These are phyloP conservation scores for Bactericera cockerelli DNA, from an alignment of 1,140 invertebrate genomes.

Conservation along the genomic window DNA sequence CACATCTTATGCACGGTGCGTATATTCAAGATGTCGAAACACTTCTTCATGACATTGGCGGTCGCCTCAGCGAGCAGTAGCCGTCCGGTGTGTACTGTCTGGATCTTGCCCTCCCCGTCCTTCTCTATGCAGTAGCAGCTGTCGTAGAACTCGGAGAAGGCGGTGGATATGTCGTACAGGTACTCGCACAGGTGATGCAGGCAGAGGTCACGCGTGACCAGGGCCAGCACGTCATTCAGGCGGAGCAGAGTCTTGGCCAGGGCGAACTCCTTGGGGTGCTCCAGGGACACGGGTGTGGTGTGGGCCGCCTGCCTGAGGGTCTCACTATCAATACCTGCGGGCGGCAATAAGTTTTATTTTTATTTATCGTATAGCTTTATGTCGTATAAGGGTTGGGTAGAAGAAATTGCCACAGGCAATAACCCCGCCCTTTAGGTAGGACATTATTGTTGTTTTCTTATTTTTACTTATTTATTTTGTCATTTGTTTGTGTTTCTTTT, in stretches of 20 bases:
- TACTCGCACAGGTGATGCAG: constrained; percentile 89
- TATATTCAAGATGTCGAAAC: constrained; percentile 84
- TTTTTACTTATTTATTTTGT: too few species aligned
- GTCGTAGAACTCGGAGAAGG: constrained; percentile 96
- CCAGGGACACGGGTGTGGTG: constrained; percentile 45
- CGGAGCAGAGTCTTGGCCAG: constrained; percentile 68
- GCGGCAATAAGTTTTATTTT: too few species aligned
- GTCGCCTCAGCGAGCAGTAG: constrained; percentile 87
- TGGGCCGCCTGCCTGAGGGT: constrained; percentile 38
- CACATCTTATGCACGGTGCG: constrained; percentile 85
- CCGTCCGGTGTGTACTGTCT: constrained; percentile 71
- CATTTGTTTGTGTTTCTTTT: too few species aligned
- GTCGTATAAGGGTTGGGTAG: too few species aligned
- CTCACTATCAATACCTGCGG: constrained; percentile 38
- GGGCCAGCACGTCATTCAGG: constrained; percentile 76
- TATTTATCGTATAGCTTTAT: too few species aligned
- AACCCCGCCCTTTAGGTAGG: too few species aligned
- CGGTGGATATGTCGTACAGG: constrained; percentile 82
- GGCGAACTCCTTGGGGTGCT: constrained; percentile 90
- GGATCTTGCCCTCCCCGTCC: constrained; percentile 48
- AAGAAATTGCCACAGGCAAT: too few species aligned
- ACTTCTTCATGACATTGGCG: constrained; percentile 67
- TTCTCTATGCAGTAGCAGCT: constrained; percentile 96
- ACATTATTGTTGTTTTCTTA: too few species aligned
- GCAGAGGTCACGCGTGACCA: constrained; percentile 67